Conservation (phyloP, 2,797 vertebrate species). For the Champsocephalus gunnari region DNA sequence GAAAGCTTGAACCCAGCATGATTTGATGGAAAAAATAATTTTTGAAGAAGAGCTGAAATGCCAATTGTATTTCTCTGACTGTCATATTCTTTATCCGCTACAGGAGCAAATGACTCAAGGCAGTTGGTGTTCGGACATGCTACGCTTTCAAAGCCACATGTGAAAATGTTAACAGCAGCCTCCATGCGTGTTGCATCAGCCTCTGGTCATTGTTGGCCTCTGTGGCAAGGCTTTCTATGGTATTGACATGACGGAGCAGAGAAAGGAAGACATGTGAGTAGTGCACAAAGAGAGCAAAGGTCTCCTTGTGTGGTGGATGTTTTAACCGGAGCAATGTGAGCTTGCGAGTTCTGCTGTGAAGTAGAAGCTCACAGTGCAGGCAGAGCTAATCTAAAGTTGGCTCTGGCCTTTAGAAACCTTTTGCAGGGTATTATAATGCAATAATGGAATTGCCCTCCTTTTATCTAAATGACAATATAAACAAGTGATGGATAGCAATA, state of each 20-base stretch:
- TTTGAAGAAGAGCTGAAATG: too few species aligned
- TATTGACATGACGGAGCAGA: slow-evolving; percentile 23
- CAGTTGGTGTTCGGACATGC: slow-evolving; percentile 9
- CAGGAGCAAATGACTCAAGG: neutral
- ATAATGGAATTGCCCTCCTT: slow-evolving; percentile 61
- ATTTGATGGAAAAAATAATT: neutral
- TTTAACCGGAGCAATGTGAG: slow-evolving; percentile 7
- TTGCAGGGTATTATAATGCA: slow-evolving; percentile 69
- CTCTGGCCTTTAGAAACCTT: slow-evolving; percentile 59
- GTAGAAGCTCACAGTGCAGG: neutral
- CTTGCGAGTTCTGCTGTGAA: slow-evolving; percentile 1
- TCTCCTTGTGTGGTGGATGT: slow-evolving; percentile 23
- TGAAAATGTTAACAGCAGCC: slow-evolving; percentile 10
- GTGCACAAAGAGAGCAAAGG: slow-evolving; percentile 22
- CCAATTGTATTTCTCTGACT: neutral
- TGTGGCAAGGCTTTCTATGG: slow-evolving; percentile 22
- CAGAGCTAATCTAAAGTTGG: slow-evolving; percentile 35
- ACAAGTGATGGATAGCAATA: slow-evolving; percentile 83
- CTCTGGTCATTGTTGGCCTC: slow-evolving; percentile 14
- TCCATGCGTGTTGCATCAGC: neutral
- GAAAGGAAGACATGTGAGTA: slow-evolving; percentile 30
- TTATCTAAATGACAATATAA: slow-evolving; percentile 76
- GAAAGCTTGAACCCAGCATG: neutral
- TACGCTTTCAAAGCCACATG: neutral
- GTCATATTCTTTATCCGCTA: neutral